Evolutionary conservation across 2,113 vertebrate genomes (phyloP).

Genomic region (Myrmecophaga tridactyla): DNA sequence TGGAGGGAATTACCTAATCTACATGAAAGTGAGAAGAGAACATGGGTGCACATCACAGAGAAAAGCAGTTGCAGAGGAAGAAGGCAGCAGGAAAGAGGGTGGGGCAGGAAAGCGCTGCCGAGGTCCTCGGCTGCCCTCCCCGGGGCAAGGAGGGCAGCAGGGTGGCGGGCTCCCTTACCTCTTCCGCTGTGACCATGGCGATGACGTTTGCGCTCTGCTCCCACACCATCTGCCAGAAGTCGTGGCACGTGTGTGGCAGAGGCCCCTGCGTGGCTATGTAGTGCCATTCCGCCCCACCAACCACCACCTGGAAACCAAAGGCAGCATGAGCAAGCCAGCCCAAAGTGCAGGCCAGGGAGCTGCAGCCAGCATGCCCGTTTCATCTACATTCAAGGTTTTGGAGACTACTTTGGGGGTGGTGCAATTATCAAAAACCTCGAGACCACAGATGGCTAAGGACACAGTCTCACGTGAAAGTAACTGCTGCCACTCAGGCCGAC

Average conservation of each 20-base stretch:
- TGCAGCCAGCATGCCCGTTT: rapidly evolving
- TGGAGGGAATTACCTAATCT: background rate
- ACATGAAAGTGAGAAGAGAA: constrained; percentile 40
- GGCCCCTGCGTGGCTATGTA: constrained; percentile 97
- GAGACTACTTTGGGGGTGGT: background rate
- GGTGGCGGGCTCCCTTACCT: constrained; percentile 83
- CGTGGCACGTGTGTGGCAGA: constrained; percentile 92
- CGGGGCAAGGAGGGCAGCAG: background rate
- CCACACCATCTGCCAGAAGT: constrained; percentile 99
- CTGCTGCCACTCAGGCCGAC: background rate
- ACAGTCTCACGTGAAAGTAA: background rate
- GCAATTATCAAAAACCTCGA: background rate
- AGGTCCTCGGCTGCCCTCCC: background rate
- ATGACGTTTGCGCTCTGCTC: constrained; percentile 96
- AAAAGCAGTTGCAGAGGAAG: background rate
- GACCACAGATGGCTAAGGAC: background rate
- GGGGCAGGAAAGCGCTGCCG: rapidly evolving
- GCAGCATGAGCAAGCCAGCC: background rate
- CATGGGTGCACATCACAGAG: background rate
- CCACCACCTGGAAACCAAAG: constrained; percentile 86
- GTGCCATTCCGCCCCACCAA: constrained; percentile 94
- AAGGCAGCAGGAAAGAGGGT: background rate
- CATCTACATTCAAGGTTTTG: background rate
- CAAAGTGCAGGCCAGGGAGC: background rate
- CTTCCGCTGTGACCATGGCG: constrained; percentile 96